A percentile compares a stretch with the other conserved stretches of the same genome.
These are phyloP conservation scores for Conistra vaccinii DNA, from an alignment of 2,888 invertebrate genomes.

Conservation along the genomic window DNA sequence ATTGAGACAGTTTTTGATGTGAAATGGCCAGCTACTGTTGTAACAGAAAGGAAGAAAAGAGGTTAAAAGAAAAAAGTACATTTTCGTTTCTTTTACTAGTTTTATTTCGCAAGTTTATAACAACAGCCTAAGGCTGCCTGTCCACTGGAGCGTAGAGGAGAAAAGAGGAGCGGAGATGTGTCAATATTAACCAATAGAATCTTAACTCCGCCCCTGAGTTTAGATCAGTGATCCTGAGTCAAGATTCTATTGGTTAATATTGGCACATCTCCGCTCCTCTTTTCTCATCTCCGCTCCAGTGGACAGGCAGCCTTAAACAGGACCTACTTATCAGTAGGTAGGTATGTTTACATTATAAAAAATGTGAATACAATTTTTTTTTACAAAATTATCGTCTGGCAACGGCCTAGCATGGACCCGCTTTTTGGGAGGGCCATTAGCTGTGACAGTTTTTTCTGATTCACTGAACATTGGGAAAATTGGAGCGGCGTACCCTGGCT, in stretches of 20 bases:
- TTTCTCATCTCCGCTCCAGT: too few species aligned
- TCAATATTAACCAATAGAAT: too few species aligned
- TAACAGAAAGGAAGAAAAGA: not conserved
- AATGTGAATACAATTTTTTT: not conserved
- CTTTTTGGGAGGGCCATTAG: not conserved
- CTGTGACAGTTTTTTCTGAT: slow-evolving; percentile 7
- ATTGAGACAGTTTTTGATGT: slow-evolving; percentile 1
- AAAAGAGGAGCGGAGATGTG: too few species aligned
- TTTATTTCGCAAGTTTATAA: not conserved
- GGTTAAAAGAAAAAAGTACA: not conserved
- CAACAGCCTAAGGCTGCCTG: too few species aligned
- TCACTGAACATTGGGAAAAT: slow-evolving; percentile 8
- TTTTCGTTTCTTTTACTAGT: not conserved
- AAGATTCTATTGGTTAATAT: too few species aligned
- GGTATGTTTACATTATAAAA: not conserved
- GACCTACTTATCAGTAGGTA: not conserved
- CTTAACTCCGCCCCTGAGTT: too few species aligned
- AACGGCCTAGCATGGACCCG: not conserved
- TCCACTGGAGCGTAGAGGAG: too few species aligned
- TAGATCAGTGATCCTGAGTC: too few species aligned
- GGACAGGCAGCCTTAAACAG: not conserved
- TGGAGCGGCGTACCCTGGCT: not conserved
- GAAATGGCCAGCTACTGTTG: not conserved
- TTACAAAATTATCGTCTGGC: not conserved
- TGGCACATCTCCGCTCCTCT: too few species aligned